Evolutionary conservation across 1,140 invertebrate species (phyloP), one percentile per base, ranked within the genome.

Genomic region (Ladona fulva): DNA sequence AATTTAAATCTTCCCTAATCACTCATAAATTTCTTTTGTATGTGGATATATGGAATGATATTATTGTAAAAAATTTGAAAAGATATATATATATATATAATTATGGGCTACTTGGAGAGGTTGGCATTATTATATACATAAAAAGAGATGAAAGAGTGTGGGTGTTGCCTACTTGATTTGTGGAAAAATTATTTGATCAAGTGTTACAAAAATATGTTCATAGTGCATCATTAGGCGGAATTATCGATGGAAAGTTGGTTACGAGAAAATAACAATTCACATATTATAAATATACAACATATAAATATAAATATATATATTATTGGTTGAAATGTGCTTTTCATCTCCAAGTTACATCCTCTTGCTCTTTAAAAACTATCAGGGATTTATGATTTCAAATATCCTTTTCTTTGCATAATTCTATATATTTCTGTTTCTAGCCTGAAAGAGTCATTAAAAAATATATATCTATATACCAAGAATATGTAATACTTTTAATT

Each of bases 261-360:
- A 29, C 42, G 73, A 74, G 74, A 73, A 77, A 37, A 77, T 37
- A 74, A 66, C 77, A 78, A 66, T 75, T 78, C 77, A 78, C 74
- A 78, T 74, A 75, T 78, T 74, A 74, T 74, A 78, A 42, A 78
- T 74, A 78, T 44, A 66, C 74, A 78, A 78, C 74, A 75, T 42
- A 78, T 74, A 42, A 74, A 75, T 42, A 78, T 74, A 42, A 74
- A 75, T 74, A 78, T 29, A 78, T 78, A 78, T 78, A 78, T 78
- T 78, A 78, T 78, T 74, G 74, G 77, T 78, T 78, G 74, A 74
- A 78, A 73, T 74, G 66, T 78, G 44, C 77, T 78, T 78, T 78
- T 66, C 37, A 74, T 78, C 77, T 78, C 66, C 77, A 78, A 74
- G 77, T 74, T 78, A 75, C 44, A 74, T 78, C 77, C 74, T 78